These are phyloP conservation scores for Smittia aterrima DNA, from an alignment of 2,888 invertebrate species.

Conservation along the genomic window DNA sequence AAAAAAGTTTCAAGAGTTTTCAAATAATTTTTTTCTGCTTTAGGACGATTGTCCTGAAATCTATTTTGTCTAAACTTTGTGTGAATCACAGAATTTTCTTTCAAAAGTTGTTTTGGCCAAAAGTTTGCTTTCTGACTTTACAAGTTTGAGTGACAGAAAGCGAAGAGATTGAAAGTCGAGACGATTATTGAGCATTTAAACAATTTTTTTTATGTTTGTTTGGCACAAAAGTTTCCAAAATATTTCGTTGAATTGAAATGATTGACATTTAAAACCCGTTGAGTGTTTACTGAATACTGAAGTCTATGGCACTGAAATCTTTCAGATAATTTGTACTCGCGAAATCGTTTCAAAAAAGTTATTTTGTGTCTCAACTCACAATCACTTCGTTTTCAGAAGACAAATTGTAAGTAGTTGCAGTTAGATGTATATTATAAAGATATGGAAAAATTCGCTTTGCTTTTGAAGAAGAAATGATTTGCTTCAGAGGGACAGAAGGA, in stretches of 20 bases:
- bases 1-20: neutral
- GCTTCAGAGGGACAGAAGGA: neutral
- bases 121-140: neutral
- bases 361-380: neutral
- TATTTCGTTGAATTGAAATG: neutral
- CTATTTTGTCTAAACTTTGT: neutral
- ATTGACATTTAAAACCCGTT: neutral
- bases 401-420: too few relatives aligned
- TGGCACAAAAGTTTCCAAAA: conserved; percentile 4
- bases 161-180: neutral
- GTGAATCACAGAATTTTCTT: conserved; percentile 19
- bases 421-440: neutral
- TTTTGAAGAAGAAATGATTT: neutral
- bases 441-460: neutral
- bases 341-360: neutral
- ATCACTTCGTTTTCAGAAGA: too few relatives aligned
- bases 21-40: neutral
- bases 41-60: neutral
- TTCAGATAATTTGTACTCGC: neutral
- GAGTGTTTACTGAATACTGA: neutral
- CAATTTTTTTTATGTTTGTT: conserved; percentile 15
- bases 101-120: conserved; percentile 18
- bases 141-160: neutral
- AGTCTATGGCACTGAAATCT: neutral
- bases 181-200: conserved; percentile 25